Base-by-base conservation (phyloP, 2,797 vertebrate species). In the Sebastes trivittatus region DNA sequence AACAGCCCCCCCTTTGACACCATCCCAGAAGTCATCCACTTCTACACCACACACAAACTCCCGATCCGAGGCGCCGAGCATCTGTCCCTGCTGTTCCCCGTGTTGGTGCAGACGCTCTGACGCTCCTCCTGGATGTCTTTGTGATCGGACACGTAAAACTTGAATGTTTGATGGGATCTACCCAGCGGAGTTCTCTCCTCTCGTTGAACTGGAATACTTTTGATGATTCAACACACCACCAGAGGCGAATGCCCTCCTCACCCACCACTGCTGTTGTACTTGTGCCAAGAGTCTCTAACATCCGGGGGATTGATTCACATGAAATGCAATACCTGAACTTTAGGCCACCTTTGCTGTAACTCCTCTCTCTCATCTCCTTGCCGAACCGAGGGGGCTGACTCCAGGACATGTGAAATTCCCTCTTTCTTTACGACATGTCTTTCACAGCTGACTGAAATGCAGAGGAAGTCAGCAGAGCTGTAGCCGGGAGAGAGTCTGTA, bases 1-100 rank as follows among this genome's bases (percentile, higher is more conserved):
- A 97, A 98, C 92, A 98, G 97, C 2, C 96, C 96, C 2, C 96
- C 95, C 1, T 98, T 98, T 62, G 92, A 96, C 88, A 96, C 96
- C 59, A 95, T 99, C 66, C 97, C 97, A 0, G 97, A 96, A 81
- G 96, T 97, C 77, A 96, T 98, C 81, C 90, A 97, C 77, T 96
- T 96, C 88, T 98, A 98, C 94, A 97, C 97, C 16, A 95, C 96
- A 0, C 96, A 96, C 85, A 97, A 97, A 0, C 96, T 98, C 86
- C 98, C 97, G 0, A 94, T 98, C 89, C 96, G 97, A 20, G 97
- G 97, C 0, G 97, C 97, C 0, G 97, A 98, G 75, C 97, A 97
- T 87, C 94, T 98, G 77, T 97, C 97, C 38, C 94, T 98, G 92
- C 95, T 98, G 36, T 97, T 97, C 83, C 97, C 98, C 0, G 97